These are phyloP conservation scores for Megaleporinus macrocephalus DNA, from an alignment of 2,113 vertebrate genomes.

Conservation along the genomic window DNA sequence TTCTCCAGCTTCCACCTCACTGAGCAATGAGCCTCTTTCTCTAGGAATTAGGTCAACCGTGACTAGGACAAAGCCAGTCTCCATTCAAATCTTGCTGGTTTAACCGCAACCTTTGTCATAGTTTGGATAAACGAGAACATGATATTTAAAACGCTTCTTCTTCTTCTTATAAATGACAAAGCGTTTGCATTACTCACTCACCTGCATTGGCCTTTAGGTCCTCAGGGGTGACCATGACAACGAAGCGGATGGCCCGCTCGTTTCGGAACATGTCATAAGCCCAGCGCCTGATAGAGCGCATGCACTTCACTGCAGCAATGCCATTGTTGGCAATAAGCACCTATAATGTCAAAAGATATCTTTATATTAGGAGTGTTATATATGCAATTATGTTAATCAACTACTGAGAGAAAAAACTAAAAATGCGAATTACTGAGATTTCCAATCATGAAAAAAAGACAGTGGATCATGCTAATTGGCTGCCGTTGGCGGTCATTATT, in stretches of 20 bases:
- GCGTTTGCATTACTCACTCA: constrained; percentile 60
- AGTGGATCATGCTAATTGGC: neutral
- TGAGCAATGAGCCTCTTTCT: neutral
- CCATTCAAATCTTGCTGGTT: neutral
- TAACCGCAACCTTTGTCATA: neutral
- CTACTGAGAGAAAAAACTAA: too few relatives aligned
- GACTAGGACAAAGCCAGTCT: constrained; percentile 17
- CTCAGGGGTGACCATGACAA: constrained; percentile 98
- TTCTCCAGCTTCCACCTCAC: neutral
- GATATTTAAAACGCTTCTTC: too few relatives aligned
- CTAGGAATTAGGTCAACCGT: neutral
- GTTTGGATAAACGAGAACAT: too few relatives aligned
- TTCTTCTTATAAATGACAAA: too few relatives aligned
- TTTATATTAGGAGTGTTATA: too few relatives aligned
- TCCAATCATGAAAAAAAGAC: too few relatives aligned
- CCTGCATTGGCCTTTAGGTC: constrained; percentile 98
- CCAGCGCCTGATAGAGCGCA: constrained; percentile 98
- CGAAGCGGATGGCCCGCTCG: constrained; percentile 94
- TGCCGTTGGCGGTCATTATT: neutral
- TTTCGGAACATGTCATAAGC: constrained; percentile 99
- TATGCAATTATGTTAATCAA: too few relatives aligned
- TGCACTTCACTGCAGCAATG: constrained; percentile 98
- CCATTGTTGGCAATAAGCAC: constrained; percentile 99
- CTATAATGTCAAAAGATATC: constrained; percentile 62
- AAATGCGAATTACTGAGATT: too few relatives aligned